Evolutionary conservation across 2,888 invertebrate genomes (phyloP).

Genomic region (Pandemis heparana): DNA sequence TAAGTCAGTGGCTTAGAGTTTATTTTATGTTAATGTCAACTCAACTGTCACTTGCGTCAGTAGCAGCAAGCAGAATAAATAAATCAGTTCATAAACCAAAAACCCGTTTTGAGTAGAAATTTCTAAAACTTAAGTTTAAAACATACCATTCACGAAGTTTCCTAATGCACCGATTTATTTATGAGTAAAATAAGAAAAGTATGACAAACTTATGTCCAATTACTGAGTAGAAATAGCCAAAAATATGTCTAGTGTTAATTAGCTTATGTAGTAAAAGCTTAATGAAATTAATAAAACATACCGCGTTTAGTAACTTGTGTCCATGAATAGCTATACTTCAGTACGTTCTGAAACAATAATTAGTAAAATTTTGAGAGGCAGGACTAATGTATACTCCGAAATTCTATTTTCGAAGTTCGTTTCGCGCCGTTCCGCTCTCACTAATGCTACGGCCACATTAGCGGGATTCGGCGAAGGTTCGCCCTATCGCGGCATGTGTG

Average conservation of each 20-base stretch:
- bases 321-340: no score
- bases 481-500: no score
- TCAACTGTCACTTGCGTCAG: background rate
- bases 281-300: background rate
- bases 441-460: no score
- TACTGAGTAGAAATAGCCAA: no score
- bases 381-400: no score
- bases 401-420: no score
- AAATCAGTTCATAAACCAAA: conserved; percentile 28
- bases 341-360: background rate
- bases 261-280: background rate
- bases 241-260: no score
- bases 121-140: background rate
- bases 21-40: background rate
- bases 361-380: background rate
- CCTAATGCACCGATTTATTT: background rate
- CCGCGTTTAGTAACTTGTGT: background rate
- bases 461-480: no score
- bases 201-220: no score
- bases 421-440: no score
- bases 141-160: no score
- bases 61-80: background rate
- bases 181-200: no score
- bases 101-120: background rate
- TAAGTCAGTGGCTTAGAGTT: fast-evolving